These are phyloP conservation scores for Limnothrissa miodon DNA, from an alignment of 2,113 vertebrate genomes.

Conservation along the genomic window DNA sequence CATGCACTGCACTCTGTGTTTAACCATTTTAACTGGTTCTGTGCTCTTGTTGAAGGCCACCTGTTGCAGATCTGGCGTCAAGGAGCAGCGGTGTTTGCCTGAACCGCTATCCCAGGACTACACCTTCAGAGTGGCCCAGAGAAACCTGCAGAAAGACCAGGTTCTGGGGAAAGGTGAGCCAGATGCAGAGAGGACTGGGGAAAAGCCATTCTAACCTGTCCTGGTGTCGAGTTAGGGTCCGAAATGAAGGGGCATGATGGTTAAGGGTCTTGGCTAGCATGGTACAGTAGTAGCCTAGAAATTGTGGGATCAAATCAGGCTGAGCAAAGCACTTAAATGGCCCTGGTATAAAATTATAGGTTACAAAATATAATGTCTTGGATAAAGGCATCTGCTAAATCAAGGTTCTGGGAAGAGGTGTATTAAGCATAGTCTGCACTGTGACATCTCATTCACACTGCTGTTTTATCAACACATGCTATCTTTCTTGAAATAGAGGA, in stretches of 20 bases:
- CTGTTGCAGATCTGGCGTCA: not conserved
- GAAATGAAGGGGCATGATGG: too few species aligned
- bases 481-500: too few species aligned
- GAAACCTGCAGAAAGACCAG: conserved; percentile 1
- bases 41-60: not conserved
- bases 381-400: too few species aligned
- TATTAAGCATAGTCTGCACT: too few species aligned
- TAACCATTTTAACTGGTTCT: not conserved
- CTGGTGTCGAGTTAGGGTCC: not conserved
- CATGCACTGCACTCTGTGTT: not conserved
- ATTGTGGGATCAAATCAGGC: too few species aligned
- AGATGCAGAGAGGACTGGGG: not conserved
- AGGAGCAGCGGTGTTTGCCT: not conserved
- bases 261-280: too few species aligned
- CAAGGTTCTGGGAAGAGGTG: not conserved
- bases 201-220: not conserved
- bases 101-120: not conserved
- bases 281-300: too few species aligned
- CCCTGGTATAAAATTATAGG: too few species aligned
- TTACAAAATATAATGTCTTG: too few species aligned
- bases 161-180: not conserved
- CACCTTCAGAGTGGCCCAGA: conserved; percentile 5
- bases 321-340: too few species aligned
- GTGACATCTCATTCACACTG: too few species aligned
- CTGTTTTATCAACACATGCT: too few species aligned